These are phyloP conservation scores for Euproctis similis DNA, from an alignment of 2,888 invertebrate genomes.

Conservation along the genomic window DNA sequence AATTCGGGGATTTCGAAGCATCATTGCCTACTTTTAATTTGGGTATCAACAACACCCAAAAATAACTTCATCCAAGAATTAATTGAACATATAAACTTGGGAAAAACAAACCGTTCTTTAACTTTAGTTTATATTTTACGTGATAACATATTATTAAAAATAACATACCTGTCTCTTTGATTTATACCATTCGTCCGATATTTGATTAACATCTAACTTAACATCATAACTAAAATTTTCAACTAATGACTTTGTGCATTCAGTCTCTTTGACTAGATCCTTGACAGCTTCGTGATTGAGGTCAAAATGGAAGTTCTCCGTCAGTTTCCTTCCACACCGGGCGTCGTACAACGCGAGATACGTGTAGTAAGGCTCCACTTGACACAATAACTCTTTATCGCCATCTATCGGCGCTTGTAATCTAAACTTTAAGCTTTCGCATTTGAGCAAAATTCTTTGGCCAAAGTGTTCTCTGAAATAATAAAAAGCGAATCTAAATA, in stretches of 20 bases:
- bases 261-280: constrained; percentile 68
- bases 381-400: constrained; percentile 84
- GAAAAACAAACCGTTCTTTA: no score
- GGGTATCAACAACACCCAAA: no score
- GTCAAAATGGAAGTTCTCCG: constrained; percentile 95
- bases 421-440: constrained; percentile 88
- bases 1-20: no score
- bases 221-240: constrained; percentile 73
- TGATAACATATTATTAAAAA: no score
- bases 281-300: constrained; percentile 84
- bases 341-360: constrained; percentile 93
- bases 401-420: constrained; percentile 87
- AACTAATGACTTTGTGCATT: constrained; percentile 67
- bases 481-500: constrained; percentile 5
- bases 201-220: constrained; percentile 80
- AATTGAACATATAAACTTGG: no score
- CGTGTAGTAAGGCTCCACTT: constrained; percentile 96
- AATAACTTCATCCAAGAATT: no score
- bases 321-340: constrained; percentile 88
- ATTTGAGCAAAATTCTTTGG: constrained; percentile 87
- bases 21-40: no score
- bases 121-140: no score
- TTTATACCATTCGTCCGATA: constrained; percentile 85
- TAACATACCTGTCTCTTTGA: constrained; percentile 76
- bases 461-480: constrained; percentile 87